Base-by-base conservation (phyloP, 2,113 vertebrate species). In the Microtus montanus region DNA sequence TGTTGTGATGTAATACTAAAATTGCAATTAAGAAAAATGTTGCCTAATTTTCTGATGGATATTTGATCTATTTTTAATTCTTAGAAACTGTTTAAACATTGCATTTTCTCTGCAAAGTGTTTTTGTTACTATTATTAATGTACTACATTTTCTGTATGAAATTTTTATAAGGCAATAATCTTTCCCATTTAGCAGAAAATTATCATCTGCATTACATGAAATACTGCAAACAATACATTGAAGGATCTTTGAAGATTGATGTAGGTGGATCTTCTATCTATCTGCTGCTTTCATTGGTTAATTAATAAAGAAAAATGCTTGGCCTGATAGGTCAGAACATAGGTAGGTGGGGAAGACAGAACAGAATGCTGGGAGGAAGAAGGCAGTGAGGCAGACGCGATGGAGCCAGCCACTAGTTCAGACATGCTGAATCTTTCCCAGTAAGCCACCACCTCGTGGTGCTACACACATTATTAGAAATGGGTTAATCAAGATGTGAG, bases 51-150 rank as follows among this genome's bases (percentile, higher is more conserved):
- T 15, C 24, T 94, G 52, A 92, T 38, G 70, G 66, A 82, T 86
- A 92, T 75, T 95, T 86, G 66, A 91, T 49, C 24, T 93, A 10
- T 63, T 92, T 84, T 87, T 80, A 24, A 26, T 87, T 87, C 19
- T 87, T 86, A 75, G 80, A 90, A 90, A 78, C 24, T 64, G 8
- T 22, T 94, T 41, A n/a, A 64, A 92, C 54, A 89, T 61, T 74
- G 87, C 10, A 74, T 33, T 63, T 54, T 82, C 14, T 93, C 52
- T 52, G 15, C 1, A 75, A 93, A 91, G 85, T 70, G 41, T 79
- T 90, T 86, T 47, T n/a, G 19, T 90, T 86, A 94, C 61, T 77
- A 35, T 66, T 38, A 49, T 91, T 75, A 35, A 74, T 64, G 22
- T 5, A 66, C 44, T 95, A 84, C 80, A 94, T 93, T 79, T 93